Evolutionary conservation across 2,888 invertebrate genomes (phyloP), one percentile per base, ranked within the genome.

Genomic region (Rhingia campestris): DNA sequence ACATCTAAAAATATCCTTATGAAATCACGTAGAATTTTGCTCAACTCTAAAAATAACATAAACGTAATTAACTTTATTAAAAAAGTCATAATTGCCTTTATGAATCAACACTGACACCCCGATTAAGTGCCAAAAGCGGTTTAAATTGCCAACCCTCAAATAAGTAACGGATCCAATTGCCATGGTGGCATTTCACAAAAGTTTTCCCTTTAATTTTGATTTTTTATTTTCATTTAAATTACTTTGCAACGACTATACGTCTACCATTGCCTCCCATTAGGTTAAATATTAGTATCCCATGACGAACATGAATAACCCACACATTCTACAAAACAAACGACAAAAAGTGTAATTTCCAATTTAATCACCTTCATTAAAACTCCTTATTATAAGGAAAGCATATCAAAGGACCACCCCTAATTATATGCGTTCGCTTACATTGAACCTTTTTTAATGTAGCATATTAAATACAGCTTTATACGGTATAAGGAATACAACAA

Each of bases 291-390:
- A 53, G 33, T 14, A 53, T 51, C 7, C 66, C 35, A 14, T 43
- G 35, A 54, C 64, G 51, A 47, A 37, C 35, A 56, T 37, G 6
- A 47, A 69, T 22, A 30, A n/a, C n/a, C 30, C 6, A 30, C 56
- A 47, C 4, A 6, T 2, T 22, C 22, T 22, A 2, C 43, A 37
- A 4, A 35, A 47, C 7, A 9, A 45, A 37, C 30, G n/a, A 49
- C 22, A 59, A 35, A 0, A 69, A 61, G 61, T 61, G 61, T 53
- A 43, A 72, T 72, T 69, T 69, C 32, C 58, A 43, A 69, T 64
- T 69, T 81, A 81, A 81, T 81, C 37, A 49, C 63, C 49, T 64
- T 63, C 75, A 75, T 81, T 75, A 81, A 75, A 63, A 74, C 49
- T 75, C 41, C 32, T 69, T 69, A 39, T 58, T 75, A 63, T 69